Percentiles rank a stretch among this genome's conserved stretches.
phyloP scores from a whole-genome alignment of 2,113 vertebrate genomes.

The Vulpes lagopus region DNA sequence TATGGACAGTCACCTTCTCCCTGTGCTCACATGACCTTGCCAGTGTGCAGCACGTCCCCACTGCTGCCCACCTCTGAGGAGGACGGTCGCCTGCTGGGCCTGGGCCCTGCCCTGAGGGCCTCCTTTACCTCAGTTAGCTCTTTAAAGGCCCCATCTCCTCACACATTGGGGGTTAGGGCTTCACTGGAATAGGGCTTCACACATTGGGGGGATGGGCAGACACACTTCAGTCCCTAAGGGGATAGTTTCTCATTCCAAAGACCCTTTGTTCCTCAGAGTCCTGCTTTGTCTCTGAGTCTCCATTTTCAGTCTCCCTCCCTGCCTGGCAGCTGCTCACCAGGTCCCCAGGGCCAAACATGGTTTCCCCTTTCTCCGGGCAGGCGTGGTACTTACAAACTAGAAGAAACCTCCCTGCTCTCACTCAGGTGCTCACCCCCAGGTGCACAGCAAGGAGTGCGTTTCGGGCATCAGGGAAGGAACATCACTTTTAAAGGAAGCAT shows the following conservation, averaged over 20 bases:
- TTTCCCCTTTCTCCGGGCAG: background rate
- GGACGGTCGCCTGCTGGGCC: background rate
- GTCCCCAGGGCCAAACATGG: background rate
- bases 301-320: background rate
- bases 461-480: background rate
- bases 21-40: background rate
- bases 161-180: background rate
- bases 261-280: background rate
- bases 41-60: accelerated
- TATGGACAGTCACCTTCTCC: accelerated
- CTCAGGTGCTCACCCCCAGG: too few relatives aligned
- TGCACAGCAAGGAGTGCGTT: accelerated
- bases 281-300: background rate
- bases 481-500: too few relatives aligned
- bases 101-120: background rate
- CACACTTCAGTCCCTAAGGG: background rate
- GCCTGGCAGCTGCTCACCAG: background rate
- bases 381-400: too few relatives aligned
- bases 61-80: background rate
- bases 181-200: background rate
- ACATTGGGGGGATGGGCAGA: background rate
- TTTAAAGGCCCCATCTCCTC: background rate
- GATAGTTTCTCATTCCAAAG: background rate
- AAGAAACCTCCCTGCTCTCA: background rate
- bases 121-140: background rate